Percentiles rank a stretch among this genome's conserved stretches.
phyloP scores from a whole-genome alignment of 2,888 invertebrate genomes.

The Poecilobothrus nobilitatus region DNA sequence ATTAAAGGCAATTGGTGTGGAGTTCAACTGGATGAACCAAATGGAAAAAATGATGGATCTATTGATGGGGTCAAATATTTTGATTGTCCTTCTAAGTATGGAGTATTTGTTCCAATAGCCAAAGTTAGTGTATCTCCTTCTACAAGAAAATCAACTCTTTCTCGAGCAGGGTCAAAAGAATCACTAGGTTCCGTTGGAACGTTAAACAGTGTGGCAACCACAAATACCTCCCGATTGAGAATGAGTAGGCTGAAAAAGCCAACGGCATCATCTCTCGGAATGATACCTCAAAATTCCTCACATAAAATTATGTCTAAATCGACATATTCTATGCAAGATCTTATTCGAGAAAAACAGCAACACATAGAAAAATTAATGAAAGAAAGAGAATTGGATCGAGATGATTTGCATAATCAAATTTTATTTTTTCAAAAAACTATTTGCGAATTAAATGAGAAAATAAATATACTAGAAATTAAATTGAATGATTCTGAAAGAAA shows the following conservation, averaged over 20 bases:
- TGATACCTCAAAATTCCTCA: slow-evolving; percentile 14
- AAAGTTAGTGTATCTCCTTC: slow-evolving; percentile 84
- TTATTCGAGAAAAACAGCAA: slow-evolving; percentile 85
- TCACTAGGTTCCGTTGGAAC: slow-evolving; percentile 65
- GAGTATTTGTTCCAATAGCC: slow-evolving; percentile 84
- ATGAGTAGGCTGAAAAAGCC: slow-evolving; percentile 39
- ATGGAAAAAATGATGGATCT: slow-evolving; percentile 94
- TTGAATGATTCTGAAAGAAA: slow-evolving; percentile 64
- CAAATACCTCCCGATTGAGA: slow-evolving; percentile 44
- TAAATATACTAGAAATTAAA: slow-evolving; percentile 52
- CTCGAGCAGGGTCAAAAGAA: slow-evolving; percentile 73
- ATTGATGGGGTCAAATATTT: slow-evolving; percentile 93
- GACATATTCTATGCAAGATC: slow-evolving; percentile 53
- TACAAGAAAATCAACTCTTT: slow-evolving; percentile 56
- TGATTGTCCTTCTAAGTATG: slow-evolving; percentile 80
- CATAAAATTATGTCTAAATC: background rate
- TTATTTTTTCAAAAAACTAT: slow-evolving; percentile 41
- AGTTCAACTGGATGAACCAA: slow-evolving; percentile 84
- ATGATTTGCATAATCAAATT: slow-evolving; percentile 72
- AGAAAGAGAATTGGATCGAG: slow-evolving; percentile 83
- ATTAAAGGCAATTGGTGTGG: slow-evolving; percentile 86
- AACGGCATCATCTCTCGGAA: slow-evolving; percentile 7
- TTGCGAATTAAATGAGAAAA: slow-evolving; percentile 49
- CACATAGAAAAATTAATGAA: slow-evolving; percentile 87
- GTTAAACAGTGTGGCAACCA: slow-evolving; percentile 50